Base-by-base conservation (phyloP, 2,888 invertebrate genomes). In the Nomada ferruginata region DNA sequence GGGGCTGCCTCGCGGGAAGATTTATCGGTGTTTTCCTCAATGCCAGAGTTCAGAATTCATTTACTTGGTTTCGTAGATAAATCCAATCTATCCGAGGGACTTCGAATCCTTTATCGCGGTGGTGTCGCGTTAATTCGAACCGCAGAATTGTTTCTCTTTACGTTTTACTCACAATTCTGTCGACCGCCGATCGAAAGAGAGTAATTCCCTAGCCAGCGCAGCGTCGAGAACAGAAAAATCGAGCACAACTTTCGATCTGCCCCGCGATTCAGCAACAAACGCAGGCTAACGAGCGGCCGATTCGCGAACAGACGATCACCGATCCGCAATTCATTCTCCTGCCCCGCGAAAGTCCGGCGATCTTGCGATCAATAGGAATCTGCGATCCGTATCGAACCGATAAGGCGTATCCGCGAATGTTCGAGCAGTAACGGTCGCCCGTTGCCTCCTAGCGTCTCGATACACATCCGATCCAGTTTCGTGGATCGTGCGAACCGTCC, bases 401-500 rank as follows among this genome's bases (percentile, higher is more conserved):
- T 84, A 80, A 86, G 42, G 29, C 4, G 60, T 50, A 53, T 61
- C 70, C 53, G 50, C 61, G 77, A 81, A 77, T 61, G 81, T 73
- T 75, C 74, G 82, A 66, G 80, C 85, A 74, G 71, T 70, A 76
- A 85, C 78, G 78, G 76, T 65, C 75, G 63, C 29, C 68, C 75
- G 76, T 81, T 79, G 85, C 86, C 86, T 83, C 83, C 80, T 70
- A 76, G 76, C 77, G 73, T 72, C 77, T 81, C 79, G 79, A 85
- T 82, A 85, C 80, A 87, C 87, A 88, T 88, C 85, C 85, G 89
- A 89, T 89, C 88, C 82, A 86, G 87, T 89, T 89, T 89, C 84
- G 87, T 83, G 82, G 83, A 84, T 89, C 89, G 89, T 89, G 89
- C 86, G 89, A 89, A 89, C 89, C 85, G 75, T 72, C 79, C 81